Percentiles rank a stretch among this genome's conserved stretches.
Evolutionary conservation across 2,113 vertebrate species (phyloP).

Genomic region (Takifugu bimaculatus): DNA sequence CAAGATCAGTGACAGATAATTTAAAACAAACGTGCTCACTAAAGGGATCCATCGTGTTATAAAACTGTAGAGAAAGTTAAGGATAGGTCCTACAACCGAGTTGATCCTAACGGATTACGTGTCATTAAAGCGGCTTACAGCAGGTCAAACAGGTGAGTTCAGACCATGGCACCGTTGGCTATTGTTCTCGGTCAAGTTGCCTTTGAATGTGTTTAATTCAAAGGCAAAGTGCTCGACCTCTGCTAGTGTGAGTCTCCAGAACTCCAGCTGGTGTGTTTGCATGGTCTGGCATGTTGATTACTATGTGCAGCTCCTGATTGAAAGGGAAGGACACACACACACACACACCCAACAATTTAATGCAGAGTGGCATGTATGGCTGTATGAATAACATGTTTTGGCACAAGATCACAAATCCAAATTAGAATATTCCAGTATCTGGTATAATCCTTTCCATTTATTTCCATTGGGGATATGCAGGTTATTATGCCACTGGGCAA

Average conservation of each 20-base stretch:
- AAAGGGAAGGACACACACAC: too few species aligned
- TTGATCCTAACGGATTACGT: constrained; percentile 46
- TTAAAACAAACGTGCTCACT: not conserved
- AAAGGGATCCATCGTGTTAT: not conserved
- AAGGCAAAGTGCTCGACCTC: not conserved
- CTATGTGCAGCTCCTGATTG: not conserved
- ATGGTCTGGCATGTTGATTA: constrained; percentile 13
- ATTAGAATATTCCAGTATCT: constrained; percentile 63
- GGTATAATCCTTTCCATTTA: constrained; percentile 63
- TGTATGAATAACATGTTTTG: not conserved
- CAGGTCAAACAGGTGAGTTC: constrained; percentile 39
- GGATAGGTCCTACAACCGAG: not conserved
- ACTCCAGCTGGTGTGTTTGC: constrained; percentile 4
- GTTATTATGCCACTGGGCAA: constrained; percentile 61
- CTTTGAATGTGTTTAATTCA: not conserved
- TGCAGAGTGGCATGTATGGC: constrained; percentile 14
- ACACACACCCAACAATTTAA: not conserved
- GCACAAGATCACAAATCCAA: constrained; percentile 50
- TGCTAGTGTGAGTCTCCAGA: not conserved
- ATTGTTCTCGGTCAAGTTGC: constrained; percentile 7
- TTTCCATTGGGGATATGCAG: constrained; percentile 65
- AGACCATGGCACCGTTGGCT: constrained; percentile 8
- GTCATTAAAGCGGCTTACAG: constrained; percentile 55
- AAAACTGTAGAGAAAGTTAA: constrained; percentile 30
- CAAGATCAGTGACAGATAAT: too few species aligned